Percentiles rank a stretch among this genome's conserved stretches.
Evolutionary conservation across 2,888 invertebrate species (phyloP).

Genomic region (Cerastis leucographa): DNA sequence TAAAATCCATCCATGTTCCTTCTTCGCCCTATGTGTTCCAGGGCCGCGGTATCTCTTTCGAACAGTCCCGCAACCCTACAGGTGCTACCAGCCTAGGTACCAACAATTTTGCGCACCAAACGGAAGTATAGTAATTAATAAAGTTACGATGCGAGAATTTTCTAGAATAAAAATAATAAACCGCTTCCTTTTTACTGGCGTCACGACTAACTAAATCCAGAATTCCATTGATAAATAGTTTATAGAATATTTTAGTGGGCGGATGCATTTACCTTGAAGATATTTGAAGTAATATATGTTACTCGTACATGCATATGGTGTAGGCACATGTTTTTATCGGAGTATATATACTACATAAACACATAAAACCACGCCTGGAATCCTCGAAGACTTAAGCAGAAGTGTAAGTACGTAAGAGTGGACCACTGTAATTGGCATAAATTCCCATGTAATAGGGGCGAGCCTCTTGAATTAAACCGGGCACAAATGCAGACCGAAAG

Average conservation of each 20-base stretch:
- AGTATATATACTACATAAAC: background rate
- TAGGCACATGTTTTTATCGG: background rate
- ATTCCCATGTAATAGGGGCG: too few species aligned
- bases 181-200: slow-evolving; percentile 36
- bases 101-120: background rate
- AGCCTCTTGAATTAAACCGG: background rate
- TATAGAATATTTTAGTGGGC: slow-evolving; percentile 21
- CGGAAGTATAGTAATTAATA: slow-evolving; percentile 6
- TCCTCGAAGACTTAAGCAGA: background rate
- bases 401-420: background rate
- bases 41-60: too few species aligned
- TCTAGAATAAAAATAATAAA: slow-evolving; percentile 37
- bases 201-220: slow-evolving; percentile 22
- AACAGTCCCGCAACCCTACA: too few species aligned
- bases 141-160: slow-evolving; percentile 13
- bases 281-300: too few species aligned
- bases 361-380: background rate
- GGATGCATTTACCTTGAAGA: slow-evolving; percentile 37
- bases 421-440: too few species aligned
- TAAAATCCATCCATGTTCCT: too few species aligned
- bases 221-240: slow-evolving; percentile 38
- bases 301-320: too few species aligned
- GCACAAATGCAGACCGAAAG: too few species aligned
- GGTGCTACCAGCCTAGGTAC: background rate
- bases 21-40: too few species aligned